A percentile compares a stretch with the other conserved stretches of the same genome.
Evolutionary conservation across 2,797 vertebrate species (phyloP).

Genomic region (Geotrypetes seraphini): DNA sequence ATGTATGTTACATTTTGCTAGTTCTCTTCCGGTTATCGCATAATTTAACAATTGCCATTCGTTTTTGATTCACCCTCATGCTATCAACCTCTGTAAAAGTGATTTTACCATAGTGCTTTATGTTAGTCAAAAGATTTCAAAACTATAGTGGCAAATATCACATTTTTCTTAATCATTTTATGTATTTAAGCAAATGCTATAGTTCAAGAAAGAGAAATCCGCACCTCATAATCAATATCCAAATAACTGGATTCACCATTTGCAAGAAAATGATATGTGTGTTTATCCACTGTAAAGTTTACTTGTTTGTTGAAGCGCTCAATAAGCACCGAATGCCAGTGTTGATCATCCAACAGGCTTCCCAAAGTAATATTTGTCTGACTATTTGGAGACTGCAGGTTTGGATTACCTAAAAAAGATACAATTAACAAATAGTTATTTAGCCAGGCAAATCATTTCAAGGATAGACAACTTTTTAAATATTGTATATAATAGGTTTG

Average conservation of each 20-base stretch:
- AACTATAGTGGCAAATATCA: too few relatives aligned
- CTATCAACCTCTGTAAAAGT: too few relatives aligned
- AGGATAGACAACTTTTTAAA: not conserved
- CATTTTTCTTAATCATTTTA: too few relatives aligned
- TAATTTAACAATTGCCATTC: too few relatives aligned
- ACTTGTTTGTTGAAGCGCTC: constrained; percentile 66
- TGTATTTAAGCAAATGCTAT: too few relatives aligned
- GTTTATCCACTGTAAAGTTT: constrained; percentile 85
- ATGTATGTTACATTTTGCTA: too few relatives aligned
- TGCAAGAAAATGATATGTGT: constrained; percentile 59
- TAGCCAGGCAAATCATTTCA: constrained; percentile 2
- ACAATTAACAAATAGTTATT: constrained; percentile 19
- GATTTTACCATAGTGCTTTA: too few relatives aligned
- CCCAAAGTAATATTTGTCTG: constrained; percentile 60
- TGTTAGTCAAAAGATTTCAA: too few relatives aligned
- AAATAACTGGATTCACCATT: constrained; percentile 63
- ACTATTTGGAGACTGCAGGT: constrained; percentile 35
- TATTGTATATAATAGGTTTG: too few relatives aligned
- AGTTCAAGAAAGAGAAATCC: constrained; percentile 44
- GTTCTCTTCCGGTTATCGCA: too few relatives aligned
- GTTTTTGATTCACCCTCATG: too few relatives aligned
- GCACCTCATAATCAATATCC: constrained; percentile 77
- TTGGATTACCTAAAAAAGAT: constrained; percentile 40
- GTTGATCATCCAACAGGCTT: constrained; percentile 85
- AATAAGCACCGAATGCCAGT: constrained; percentile 79